Conservation (phyloP, 2,113 vertebrate genomes). For the Neomonachus schauinslandi region DNA sequence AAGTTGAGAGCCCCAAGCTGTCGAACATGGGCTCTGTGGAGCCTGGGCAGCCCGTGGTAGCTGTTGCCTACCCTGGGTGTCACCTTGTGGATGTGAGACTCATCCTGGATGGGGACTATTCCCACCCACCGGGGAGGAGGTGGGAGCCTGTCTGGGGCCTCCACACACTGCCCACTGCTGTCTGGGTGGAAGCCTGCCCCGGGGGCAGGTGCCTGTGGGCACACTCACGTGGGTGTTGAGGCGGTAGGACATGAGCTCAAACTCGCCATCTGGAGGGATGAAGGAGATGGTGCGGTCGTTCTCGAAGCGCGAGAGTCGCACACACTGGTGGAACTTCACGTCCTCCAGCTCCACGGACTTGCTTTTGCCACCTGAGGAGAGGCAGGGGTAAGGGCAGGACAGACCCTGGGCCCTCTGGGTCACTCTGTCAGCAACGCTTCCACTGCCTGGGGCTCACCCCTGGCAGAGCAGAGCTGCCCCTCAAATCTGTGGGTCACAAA, state of each 20-base stretch:
- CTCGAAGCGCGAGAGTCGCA: constrained; percentile 95
- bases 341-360: constrained; percentile 96
- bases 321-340: constrained; percentile 97
- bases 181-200: neutral
- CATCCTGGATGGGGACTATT: neutral
- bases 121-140: neutral
- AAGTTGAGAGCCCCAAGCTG: neutral
- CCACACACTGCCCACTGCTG: neutral
- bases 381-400: accelerated
- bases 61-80: neutral
- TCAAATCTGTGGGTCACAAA: neutral
- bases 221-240: constrained; percentile 93
- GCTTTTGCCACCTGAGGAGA: constrained; percentile 90
- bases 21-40: neutral
- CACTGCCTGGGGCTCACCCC: neutral
- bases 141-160: neutral
- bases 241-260: constrained; percentile 97
- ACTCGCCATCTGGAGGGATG: constrained; percentile 95
- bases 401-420: neutral
- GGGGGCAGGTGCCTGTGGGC: neutral
- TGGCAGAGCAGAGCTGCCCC: neutral
- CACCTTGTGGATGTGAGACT: neutral
- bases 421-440: neutral
- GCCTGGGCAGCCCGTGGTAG: neutral
- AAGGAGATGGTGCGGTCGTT: constrained; percentile 96